These are phyloP conservation scores for Diglossa cyanea DNA, from an alignment of 2,797 vertebrate genomes.

Conservation along the genomic window DNA sequence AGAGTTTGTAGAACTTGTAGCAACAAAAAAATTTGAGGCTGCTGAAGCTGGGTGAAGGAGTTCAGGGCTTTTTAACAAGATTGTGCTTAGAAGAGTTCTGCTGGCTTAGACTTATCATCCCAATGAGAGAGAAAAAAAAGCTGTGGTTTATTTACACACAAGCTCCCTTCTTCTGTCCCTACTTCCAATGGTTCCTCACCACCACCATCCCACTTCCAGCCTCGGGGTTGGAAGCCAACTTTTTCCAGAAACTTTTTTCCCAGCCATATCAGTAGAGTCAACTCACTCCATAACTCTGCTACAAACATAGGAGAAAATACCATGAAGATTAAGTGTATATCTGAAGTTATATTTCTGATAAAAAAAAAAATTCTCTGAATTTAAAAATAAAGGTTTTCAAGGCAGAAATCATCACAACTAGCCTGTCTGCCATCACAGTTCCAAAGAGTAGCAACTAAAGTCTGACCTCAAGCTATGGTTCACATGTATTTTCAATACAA, in stretches of 20 bases:
- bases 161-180: background rate
- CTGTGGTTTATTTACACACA: background rate
- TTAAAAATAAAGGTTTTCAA: background rate
- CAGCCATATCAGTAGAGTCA: background rate
- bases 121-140: background rate
- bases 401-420: background rate
- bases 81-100: background rate
- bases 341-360: background rate
- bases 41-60: background rate
- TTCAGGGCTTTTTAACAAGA: background rate
- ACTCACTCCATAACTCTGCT: background rate
- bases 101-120: background rate
- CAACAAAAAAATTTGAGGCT: background rate
- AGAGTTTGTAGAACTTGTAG: background rate
- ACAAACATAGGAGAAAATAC: background rate
- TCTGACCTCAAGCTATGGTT: background rate
- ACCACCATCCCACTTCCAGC: background rate
- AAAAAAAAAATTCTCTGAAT: background rate
- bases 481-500: background rate
- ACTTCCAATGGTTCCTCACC: background rate
- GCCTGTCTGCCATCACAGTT: background rate
- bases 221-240: background rate
- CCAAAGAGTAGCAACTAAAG: background rate
- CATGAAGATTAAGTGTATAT: background rate
- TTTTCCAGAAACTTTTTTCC: background rate